A percentile compares a stretch with the other conserved stretches of the same genome.
Conservation (phyloP, 2,888 invertebrate species). For the Allacma fusca region DNA sequence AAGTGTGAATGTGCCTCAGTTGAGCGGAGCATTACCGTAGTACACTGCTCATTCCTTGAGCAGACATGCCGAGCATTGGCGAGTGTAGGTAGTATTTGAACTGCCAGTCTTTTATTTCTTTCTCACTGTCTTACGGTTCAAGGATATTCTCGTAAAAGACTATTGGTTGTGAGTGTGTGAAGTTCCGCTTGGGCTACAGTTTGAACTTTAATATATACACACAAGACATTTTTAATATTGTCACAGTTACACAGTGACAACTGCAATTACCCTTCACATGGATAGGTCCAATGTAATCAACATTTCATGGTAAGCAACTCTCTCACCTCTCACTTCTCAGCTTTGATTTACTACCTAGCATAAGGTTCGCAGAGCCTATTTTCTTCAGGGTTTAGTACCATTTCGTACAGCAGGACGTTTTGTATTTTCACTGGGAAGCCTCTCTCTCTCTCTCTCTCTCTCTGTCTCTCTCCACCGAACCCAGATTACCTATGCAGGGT, state of each 20-base stretch:
- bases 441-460: too few species aligned
- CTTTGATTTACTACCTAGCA: too few species aligned
- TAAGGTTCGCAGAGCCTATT: too few species aligned
- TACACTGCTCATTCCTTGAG: not conserved
- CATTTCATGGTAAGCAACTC: too few species aligned
- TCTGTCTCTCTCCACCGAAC: too few species aligned
- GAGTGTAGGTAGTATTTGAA: not conserved
- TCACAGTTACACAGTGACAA: not conserved
- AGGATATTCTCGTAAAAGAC: not conserved
- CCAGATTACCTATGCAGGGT: too few species aligned
- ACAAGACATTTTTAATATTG: not conserved
- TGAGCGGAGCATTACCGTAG: not conserved
- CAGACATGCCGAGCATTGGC: not conserved
- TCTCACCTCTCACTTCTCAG: too few species aligned
- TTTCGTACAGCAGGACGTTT: too few species aligned
- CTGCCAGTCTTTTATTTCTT: constrained; percentile 1
- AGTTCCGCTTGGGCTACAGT: not conserved
- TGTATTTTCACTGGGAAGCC: too few species aligned
- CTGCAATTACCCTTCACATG: not conserved
- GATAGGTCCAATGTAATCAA: not conserved
- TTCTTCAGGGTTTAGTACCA: too few species aligned
- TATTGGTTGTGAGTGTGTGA: not conserved
- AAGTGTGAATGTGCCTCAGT: constrained; percentile 4
- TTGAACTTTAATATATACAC: constrained; percentile 6
- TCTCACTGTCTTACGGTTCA: not conserved